Conservation (phyloP, 2,113 vertebrate species). For the Bubalus kerabau region DNA sequence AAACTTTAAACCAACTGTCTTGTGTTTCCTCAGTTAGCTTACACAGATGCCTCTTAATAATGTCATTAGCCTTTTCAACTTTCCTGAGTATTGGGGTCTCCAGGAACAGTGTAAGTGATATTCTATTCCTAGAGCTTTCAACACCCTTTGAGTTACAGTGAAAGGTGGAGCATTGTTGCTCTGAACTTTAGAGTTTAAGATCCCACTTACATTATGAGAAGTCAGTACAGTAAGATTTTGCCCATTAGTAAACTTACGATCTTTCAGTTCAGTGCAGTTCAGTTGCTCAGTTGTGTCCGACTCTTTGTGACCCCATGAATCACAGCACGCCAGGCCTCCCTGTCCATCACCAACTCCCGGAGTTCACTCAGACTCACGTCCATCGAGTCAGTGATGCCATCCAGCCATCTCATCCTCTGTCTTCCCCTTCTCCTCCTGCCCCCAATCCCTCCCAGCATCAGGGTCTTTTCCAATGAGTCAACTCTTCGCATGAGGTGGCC, state of each 20-base stretch:
- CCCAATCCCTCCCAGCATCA: too few species aligned
- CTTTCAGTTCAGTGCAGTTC: not conserved
- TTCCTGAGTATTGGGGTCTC: not conserved
- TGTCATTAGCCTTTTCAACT: not conserved
- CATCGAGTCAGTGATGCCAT: too few species aligned
- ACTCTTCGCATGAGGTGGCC: too few species aligned
- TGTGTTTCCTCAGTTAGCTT: not conserved
- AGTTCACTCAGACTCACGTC: too few species aligned
- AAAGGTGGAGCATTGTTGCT: not conserved
- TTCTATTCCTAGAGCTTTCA: not conserved
- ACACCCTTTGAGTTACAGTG: not conserved
- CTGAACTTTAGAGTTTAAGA: not conserved
- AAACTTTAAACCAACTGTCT: not conserved
- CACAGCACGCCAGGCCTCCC: too few species aligned
- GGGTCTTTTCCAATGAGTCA: too few species aligned
- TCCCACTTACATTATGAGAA: not conserved
- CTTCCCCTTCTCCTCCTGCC: too few species aligned
- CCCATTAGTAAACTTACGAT: not conserved
- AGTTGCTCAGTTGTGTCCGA: too few species aligned
- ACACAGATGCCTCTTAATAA: not conserved
- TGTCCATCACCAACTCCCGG: too few species aligned
- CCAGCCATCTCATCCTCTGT: too few species aligned
- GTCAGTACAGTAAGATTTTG: not conserved
- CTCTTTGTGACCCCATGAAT: too few species aligned
- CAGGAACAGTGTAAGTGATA: not conserved